Conservation (phyloP, 2,797 vertebrate genomes). For the Aquila chrysaetos region DNA sequence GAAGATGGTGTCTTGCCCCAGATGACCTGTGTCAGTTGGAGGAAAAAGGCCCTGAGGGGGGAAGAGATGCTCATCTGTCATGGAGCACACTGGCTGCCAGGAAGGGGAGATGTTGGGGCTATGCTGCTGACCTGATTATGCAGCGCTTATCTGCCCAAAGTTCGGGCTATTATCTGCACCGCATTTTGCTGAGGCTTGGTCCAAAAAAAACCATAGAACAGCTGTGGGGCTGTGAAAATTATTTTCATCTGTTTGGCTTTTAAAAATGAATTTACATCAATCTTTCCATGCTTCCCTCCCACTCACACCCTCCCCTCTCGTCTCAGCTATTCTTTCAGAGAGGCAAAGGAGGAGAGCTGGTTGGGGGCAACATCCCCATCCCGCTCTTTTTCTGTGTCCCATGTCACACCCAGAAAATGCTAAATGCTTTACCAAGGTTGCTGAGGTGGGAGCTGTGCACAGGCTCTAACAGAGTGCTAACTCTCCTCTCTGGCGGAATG, state of each 20-base stretch:
- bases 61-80: background rate
- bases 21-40: background rate
- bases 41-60: background rate
- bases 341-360: conserved; percentile 39
- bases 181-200: conserved; percentile 5
- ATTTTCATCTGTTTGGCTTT: conserved; percentile 79
- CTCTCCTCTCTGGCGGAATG: background rate
- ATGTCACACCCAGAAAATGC: background rate
- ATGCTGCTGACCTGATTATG: background rate
- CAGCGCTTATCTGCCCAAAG: background rate
- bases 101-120: background rate
- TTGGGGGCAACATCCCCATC: background rate
- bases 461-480: background rate
- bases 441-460: background rate
- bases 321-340: conserved; percentile 64
- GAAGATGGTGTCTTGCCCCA: background rate
- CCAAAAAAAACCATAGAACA: conserved; percentile 69
- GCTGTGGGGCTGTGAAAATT: conserved; percentile 75
- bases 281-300: conserved; percentile 74
- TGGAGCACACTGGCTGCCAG: accelerated
- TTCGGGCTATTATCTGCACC: conserved; percentile 22
- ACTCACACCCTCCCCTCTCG: conserved; percentile 57
- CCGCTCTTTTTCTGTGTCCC: background rate
- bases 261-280: conserved; percentile 73
- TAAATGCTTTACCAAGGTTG: background rate